Evolutionary conservation across 2,888 invertebrate genomes (phyloP).

Genomic region (Sylvicola cinctus): DNA sequence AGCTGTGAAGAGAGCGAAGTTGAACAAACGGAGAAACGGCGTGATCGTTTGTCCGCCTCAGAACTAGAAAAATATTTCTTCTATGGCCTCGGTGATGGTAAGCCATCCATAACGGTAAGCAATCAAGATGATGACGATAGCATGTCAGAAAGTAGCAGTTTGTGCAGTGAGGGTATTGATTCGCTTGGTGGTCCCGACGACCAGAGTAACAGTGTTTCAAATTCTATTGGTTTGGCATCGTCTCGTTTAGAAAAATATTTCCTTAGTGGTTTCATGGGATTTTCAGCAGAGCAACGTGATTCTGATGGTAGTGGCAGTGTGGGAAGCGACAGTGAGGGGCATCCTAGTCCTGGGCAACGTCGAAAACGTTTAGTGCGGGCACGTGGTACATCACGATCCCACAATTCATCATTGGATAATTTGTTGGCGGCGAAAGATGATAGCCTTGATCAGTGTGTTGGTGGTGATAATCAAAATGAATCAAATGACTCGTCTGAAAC

Average conservation of each 20-base stretch:
- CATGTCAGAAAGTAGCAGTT: slow-evolving; percentile 66
- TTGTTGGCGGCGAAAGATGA: slow-evolving; percentile 39
- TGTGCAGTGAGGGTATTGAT: slow-evolving; percentile 66
- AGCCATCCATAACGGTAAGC: slow-evolving; percentile 25
- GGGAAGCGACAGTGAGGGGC: slow-evolving; percentile 76
- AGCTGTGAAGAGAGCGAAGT: slow-evolving; percentile 86
- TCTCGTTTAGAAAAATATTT: slow-evolving; percentile 80
- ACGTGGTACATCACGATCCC: slow-evolving; percentile 61
- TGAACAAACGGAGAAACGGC: slow-evolving; percentile 33
- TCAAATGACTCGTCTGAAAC: slow-evolving; percentile 44
- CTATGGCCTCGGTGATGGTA: slow-evolving; percentile 61
- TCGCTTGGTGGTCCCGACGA: slow-evolving; percentile 42
- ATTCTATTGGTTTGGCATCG: slow-evolving; percentile 56
- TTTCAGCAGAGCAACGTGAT: slow-evolving; percentile 50
- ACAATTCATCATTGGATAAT: slow-evolving; percentile 65
- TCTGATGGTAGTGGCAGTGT: slow-evolving; percentile 72
- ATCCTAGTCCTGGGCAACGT: slow-evolving; percentile 70
- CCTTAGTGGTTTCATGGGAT: slow-evolving; percentile 66
- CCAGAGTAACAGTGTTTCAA: slow-evolving; percentile 21
- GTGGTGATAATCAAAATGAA: slow-evolving; percentile 31
- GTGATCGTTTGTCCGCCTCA: slow-evolving; percentile 50
- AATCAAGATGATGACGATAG: slow-evolving; percentile 33
- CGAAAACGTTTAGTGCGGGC: slow-evolving; percentile 63
- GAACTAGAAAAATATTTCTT: slow-evolving; percentile 83
- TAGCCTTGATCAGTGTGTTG: slow-evolving; percentile 20